Base-by-base conservation (phyloP, 1,140 invertebrate species). In the Pomacea maculata region DNA sequence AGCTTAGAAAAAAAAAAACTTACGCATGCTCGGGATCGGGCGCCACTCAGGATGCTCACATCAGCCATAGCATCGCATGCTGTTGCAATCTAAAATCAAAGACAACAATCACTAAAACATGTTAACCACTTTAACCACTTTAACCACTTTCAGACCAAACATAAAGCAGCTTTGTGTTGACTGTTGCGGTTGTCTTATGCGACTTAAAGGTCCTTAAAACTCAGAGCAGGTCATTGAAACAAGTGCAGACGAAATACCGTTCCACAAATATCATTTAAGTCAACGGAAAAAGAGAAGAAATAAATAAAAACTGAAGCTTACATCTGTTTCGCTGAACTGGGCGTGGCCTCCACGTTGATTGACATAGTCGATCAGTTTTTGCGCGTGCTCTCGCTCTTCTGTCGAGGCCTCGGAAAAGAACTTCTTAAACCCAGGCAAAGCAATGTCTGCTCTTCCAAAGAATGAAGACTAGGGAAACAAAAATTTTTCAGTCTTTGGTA, bases 351-450 rank as follows among this genome's bases (percentile, higher is more conserved):
- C 97, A 90, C 97, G 94, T 94, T 96, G 96, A 75, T 97, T 94
- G 80, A 98, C 91, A 91, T 98, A 98, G 79, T 96, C 94, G 71
- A 98, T 95, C 57, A 99, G 92, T 89, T 96, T 96, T 85, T 96
- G 94, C 1, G 96, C 97, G 90, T 98, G 97, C 81, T 96, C 93
- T 54, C 96, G 93, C 91, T 99, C 97, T 91, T 98, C 97, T 55
- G 93, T 94, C 1, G 96, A 96, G 67, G 95, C 94, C 65, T 96
- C 94, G 87, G 96, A 94, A 93, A 98, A 97, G 83, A 96, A 92
- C 86, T 98, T 96, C 12, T 96, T 94, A 87, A 98, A 96, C 25
- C 97, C 97, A 25, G 95, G 96, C 72, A 96, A 93, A 88, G 97
- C 97, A 14, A 95, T 89, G 74, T 91, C 92, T 88, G 97, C 95